Evolutionary conservation across 2,797 vertebrate genomes (phyloP).

Genomic region (Pseudotriccus pelzelni): DNA sequence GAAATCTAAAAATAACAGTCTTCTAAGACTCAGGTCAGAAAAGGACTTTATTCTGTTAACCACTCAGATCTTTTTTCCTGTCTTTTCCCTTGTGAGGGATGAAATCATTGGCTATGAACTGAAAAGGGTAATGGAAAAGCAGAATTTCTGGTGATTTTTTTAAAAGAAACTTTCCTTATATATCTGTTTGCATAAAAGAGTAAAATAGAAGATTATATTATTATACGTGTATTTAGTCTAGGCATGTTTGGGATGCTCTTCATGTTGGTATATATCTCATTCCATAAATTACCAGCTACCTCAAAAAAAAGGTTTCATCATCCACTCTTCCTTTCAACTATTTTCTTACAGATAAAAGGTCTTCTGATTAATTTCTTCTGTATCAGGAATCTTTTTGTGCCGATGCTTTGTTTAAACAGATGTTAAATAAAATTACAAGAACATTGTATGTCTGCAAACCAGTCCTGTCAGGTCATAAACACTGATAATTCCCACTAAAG

Average conservation of each 20-base stretch:
- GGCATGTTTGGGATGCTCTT: not conserved
- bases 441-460: not conserved
- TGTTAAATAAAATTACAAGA: conserved; percentile 29
- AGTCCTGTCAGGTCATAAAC: conserved; percentile 26
- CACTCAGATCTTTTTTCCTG: conserved; percentile 51
- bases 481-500: conserved; percentile 6
- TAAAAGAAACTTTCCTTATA: not conserved
- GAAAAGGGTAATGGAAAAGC: not conserved
- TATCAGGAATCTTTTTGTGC: conserved; percentile 22
- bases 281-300: not conserved
- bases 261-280: not conserved
- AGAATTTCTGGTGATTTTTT: not conserved
- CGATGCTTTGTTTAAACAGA: conserved; percentile 47
- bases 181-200: not conserved
- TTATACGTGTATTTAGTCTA: conserved; percentile 7
- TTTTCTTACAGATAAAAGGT: conserved; percentile 49
- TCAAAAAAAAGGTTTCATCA: conserved; percentile 21
- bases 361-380: conserved; percentile 14
- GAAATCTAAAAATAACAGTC: conserved; percentile 69
- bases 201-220: not conserved
- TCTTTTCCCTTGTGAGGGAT: not conserved
- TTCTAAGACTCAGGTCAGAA: conserved; percentile 60
- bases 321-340: conserved; percentile 31
- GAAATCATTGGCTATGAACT: not conserved
- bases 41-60: conserved; percentile 59